Conservation (phyloP, 2,888 invertebrate species). For the Oxystoma pomonae region DNA sequence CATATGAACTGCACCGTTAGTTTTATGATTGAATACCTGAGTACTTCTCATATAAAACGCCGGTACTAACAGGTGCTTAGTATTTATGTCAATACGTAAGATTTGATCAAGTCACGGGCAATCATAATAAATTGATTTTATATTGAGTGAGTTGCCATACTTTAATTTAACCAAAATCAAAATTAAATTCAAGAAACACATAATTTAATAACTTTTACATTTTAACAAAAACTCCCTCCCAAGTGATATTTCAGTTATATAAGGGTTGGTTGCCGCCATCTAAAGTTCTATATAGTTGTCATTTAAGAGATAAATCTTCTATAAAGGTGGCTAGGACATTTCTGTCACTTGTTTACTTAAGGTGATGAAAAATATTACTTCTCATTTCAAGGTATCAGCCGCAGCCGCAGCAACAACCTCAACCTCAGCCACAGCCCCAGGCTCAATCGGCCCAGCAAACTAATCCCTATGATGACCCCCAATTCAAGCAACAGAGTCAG, state of each 20-base stretch:
- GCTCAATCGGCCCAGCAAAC: not conserved
- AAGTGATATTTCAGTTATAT: too few species aligned
- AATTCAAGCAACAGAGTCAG: not conserved
- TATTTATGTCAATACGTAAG: not conserved
- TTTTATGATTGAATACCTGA: not conserved
- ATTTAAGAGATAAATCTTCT: too few species aligned
- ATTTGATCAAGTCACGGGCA: not conserved
- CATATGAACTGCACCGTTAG: not conserved
- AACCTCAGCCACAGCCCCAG: slow-evolving; percentile 2
- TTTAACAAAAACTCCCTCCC: too few species aligned
- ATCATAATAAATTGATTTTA: not conserved
- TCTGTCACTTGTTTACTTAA: too few species aligned
- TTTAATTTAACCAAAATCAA: too few species aligned
- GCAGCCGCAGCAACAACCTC: slow-evolving; percentile 1
- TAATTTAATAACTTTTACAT: too few species aligned
- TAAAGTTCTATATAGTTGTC: too few species aligned
- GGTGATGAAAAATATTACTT: too few species aligned
- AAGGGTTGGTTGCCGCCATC: too few species aligned
- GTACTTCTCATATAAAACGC: not conserved
- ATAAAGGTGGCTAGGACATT: too few species aligned
- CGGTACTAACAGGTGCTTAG: not conserved
- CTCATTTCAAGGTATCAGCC: slow-evolving; percentile 6
- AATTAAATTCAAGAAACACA: too few species aligned
- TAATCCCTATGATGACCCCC: not conserved
- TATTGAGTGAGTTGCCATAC: too few species aligned